Conservation (phyloP, 2,888 invertebrate species). For the Julus scanicus region DNA sequence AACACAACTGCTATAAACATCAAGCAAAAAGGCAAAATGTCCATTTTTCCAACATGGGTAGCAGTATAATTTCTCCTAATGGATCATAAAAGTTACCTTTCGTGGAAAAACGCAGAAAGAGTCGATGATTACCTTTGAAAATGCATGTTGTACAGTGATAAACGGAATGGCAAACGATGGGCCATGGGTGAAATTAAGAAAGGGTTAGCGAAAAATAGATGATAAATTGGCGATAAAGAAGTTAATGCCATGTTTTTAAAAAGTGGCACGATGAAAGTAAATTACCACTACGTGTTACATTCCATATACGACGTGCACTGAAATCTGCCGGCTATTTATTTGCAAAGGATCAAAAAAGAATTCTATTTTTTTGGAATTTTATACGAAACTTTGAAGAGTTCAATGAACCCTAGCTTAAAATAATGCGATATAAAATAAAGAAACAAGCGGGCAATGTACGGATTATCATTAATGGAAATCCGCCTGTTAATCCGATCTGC, state of each 20-base stretch:
- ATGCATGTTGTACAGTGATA: background rate
- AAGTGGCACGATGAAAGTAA: background rate
- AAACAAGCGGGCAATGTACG: background rate
- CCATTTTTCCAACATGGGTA: background rate
- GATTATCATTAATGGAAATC: constrained; percentile 36
- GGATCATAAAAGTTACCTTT: constrained; percentile 48
- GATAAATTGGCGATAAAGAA: background rate
- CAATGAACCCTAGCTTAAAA: background rate
- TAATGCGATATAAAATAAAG: constrained; percentile 1
- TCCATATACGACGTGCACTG: background rate
- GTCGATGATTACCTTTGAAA: background rate
- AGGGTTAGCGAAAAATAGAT: background rate
- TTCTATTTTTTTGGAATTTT: background rate
- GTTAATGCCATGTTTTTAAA: constrained; percentile 6
- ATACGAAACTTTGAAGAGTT: background rate
- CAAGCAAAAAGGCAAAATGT: constrained; percentile 6
- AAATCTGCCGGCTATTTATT: background rate
- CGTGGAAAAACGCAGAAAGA: constrained; percentile 18
- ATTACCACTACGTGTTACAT: constrained; percentile 3
- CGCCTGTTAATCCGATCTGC: background rate
- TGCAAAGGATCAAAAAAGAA: background rate
- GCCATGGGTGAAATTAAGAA: background rate
- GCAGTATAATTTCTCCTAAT: constrained; percentile 30
- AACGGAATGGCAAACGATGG: background rate
- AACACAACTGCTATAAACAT: constrained; percentile 48